Base-by-base conservation (phyloP, 1,140 invertebrate genomes). In the Tigriopus japonicus region DNA sequence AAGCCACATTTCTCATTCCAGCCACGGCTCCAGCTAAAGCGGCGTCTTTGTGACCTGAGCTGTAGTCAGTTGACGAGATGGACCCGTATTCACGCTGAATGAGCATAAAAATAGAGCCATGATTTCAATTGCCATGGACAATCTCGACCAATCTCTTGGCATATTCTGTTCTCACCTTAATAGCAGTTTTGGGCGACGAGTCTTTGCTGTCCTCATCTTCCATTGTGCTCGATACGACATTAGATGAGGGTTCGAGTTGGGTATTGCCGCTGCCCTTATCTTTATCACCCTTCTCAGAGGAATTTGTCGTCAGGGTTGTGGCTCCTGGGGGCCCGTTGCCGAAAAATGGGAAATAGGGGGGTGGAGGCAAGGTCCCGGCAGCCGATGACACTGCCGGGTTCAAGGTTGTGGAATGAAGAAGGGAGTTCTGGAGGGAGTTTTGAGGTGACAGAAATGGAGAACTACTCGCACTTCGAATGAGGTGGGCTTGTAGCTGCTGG, bases 151-250 rank as follows among this genome's bases (percentile, higher is more conserved):
- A 35, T 35, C 28, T 35, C 28, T 35, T 35, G 28, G 28, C 28
- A 35, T 35, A 35, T 35, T 35, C 28, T 35, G 9, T 35, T 49
- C 45, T 49, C 21, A 49, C 45, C 45, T 49, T 49, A 49, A 49
- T 21, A 49, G 45, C n/a, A 21, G 45, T 12, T 21, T 17, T 17
- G 21, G 45, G 45, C n/a, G 45, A 17, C 45, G 21, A 21, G n/a
- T 21, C 45, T 49, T 49, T 49, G 45, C 45, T 49, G 45, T 49
- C 45, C n/a, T 49, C 45, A 19, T 54, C 52, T 21, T 54, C 52
- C 52, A 54, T 54, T n/a, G 52, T 54, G 52, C 17, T 21, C 24
- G 52, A 54, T 21, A 54, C 52, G 15, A 54, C 52, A 54, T 54
- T 54, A 14, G 52, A 54, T n/a, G 15, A 54, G 23, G 52, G 14